Percentiles rank a stretch among this genome's conserved stretches.
Evolutionary conservation across 1,140 invertebrate genomes (phyloP).

Genomic region (Drosophila equinoxialis): DNA sequence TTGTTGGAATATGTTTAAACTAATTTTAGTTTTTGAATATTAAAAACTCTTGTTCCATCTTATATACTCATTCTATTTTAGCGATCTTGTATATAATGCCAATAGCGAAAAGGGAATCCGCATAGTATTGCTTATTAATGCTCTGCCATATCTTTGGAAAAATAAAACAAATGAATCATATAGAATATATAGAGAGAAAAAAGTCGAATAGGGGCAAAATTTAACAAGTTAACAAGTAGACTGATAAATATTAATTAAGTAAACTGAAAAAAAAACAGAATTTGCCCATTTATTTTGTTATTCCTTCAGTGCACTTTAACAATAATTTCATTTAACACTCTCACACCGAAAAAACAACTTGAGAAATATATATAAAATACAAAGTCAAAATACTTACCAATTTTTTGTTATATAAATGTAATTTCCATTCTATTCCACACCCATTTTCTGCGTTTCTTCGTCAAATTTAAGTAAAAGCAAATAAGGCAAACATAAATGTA

Average conservation of each 20-base stretch:
- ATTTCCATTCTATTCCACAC: constrained; percentile 73
- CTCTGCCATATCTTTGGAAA: constrained; percentile 47
- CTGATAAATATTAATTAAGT: background rate
- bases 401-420: constrained; percentile 32
- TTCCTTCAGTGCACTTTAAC: constrained; percentile 24
- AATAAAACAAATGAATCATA: constrained; percentile 15
- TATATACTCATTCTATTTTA: constrained; percentile 18
- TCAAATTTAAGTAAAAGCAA: constrained; percentile 37
- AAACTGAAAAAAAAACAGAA: constrained; percentile 3
- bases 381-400: constrained; percentile 31
- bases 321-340: background rate
- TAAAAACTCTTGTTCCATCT: constrained; percentile 16
- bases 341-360: constrained; percentile 42
- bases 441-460: constrained; percentile 73
- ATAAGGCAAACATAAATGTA: constrained; percentile 3
- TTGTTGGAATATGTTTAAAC: constrained; percentile 39
- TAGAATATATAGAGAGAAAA: constrained; percentile 7
- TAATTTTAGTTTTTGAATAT: constrained; percentile 6
- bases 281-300: background rate
- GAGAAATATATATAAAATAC: constrained; percentile 51
- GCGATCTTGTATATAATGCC: constrained; percentile 57
- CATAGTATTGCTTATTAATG: constrained; percentile 72
- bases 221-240: background rate
- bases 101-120: constrained; percentile 7
- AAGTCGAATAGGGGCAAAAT: background rate